Conservation (phyloP, 2,113 vertebrate genomes). For the Rana temporaria region DNA sequence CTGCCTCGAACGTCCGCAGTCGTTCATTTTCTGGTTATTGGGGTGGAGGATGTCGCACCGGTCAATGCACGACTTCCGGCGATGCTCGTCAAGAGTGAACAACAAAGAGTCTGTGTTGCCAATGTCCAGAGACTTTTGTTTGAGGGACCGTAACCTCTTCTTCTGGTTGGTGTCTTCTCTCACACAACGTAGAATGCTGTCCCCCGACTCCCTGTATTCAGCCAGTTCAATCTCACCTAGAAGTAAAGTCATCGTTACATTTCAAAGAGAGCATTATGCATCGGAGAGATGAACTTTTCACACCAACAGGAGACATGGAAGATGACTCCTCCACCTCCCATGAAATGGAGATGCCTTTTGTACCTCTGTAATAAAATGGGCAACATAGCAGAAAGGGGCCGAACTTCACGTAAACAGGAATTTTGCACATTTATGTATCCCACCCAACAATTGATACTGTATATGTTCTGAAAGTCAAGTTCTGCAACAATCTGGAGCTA, state of each 20-base stretch:
- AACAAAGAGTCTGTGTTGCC: constrained; percentile 95
- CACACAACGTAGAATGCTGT: constrained; percentile 92
- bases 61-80: constrained; percentile 97
- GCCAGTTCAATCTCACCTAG: constrained; percentile 97
- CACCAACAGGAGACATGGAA: no score
- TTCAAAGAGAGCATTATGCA: no score
- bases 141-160: constrained; percentile 94
- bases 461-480: no score
- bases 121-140: constrained; percentile 98
- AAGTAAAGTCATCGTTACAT: constrained; percentile 57
- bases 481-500: no score
- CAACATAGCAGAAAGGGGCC: no score
- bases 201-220: constrained; percentile 92
- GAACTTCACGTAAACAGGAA: no score
- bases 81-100: constrained; percentile 92
- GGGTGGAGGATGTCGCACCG: constrained; percentile 87
- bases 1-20: constrained; percentile 78
- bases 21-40: constrained; percentile 68
- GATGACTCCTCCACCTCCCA: no score
- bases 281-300: no score
- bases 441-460: no score
- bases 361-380: no score
- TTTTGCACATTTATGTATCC: no score
- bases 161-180: constrained; percentile 94
- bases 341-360: no score